Percentiles rank a stretch among this genome's conserved stretches.
phyloP scores from a whole-genome alignment of 2,888 invertebrate genomes.

The Lordiphosa fenestrarum region DNA sequence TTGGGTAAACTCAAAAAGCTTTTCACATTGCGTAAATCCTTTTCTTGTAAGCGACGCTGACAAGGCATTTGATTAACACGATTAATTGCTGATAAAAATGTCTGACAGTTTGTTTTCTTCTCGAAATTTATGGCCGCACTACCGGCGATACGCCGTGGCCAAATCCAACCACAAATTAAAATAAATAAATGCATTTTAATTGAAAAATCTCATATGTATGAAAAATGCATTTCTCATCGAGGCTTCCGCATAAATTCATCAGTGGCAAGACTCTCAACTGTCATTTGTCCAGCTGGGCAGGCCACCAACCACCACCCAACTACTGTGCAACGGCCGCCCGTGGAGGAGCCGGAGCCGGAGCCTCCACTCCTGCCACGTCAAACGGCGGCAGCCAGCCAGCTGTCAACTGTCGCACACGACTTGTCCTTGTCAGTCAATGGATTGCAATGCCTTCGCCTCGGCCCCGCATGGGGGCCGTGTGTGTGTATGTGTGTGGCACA shows the following conservation, averaged over 20 bases:
- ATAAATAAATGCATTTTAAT: slow-evolving; percentile 36
- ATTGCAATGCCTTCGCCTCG: slow-evolving; percentile 19
- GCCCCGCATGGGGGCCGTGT: slow-evolving; percentile 8
- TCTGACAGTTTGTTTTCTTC: slow-evolving; percentile 56
- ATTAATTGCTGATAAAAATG: slow-evolving; percentile 78
- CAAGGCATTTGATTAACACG: slow-evolving; percentile 79
- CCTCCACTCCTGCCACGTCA: slow-evolving; percentile 27
- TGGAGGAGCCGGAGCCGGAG: slow-evolving; percentile 14
- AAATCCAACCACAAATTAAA: slow-evolving; percentile 12
- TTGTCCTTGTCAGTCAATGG: slow-evolving; percentile 71
- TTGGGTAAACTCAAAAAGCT: slow-evolving; percentile 33
- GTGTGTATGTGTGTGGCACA: neutral
- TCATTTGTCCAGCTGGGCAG: slow-evolving; percentile 64
- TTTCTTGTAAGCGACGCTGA: slow-evolving; percentile 76
- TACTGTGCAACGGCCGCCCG: slow-evolving; percentile 49
- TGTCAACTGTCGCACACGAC: slow-evolving; percentile 76
- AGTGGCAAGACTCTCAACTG: slow-evolving; percentile 61
- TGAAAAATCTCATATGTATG: slow-evolving; percentile 43
- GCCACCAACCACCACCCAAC: slow-evolving; percentile 53
- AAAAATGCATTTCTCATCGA: slow-evolving; percentile 64
- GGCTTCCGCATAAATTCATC: slow-evolving; percentile 71
- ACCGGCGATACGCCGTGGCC: slow-evolving; percentile 43
- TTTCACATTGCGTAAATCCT: slow-evolving; percentile 64
- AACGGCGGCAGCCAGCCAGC: slow-evolving; percentile 66
- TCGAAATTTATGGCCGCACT: slow-evolving; percentile 49